Evolutionary conservation across 1,140 invertebrate genomes (phyloP).

Genomic region (Belonocnema kinseyi): DNA sequence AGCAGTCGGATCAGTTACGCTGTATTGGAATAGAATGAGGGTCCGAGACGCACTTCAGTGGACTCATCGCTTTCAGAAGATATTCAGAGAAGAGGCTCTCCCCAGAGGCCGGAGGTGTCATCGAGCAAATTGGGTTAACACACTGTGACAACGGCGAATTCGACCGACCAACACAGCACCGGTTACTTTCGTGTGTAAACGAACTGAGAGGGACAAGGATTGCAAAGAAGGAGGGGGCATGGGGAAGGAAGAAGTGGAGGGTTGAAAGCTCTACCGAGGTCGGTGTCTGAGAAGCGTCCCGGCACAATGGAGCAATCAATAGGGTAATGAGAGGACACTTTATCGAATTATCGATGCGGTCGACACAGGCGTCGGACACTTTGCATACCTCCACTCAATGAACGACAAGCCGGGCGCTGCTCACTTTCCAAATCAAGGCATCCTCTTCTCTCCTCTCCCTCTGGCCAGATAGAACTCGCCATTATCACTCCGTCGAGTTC

Average conservation of each 20-base stretch:
- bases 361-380: conserved; percentile 62
- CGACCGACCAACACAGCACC: conserved; percentile 52
- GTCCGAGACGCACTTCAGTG: too few relatives aligned
- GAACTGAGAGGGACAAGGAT: neutral
- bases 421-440: conserved; percentile 55
- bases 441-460: conserved; percentile 51
- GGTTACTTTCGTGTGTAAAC: conserved; percentile 29
- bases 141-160: conserved; percentile 53
- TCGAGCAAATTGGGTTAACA: conserved; percentile 59
- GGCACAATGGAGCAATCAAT: conserved; percentile 76
- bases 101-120: conserved; percentile 41
- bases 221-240: conserved; percentile 31
- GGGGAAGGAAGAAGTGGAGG: conserved; percentile 39
- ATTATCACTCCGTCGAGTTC: conserved; percentile 55
- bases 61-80: neutral
- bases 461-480: conserved; percentile 44
- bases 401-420: conserved; percentile 57
- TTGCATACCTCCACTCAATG: conserved; percentile 63
- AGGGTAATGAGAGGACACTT: conserved; percentile 75
- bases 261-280: conserved; percentile 62
- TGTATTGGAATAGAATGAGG: too few relatives aligned
- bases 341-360: conserved; percentile 74
- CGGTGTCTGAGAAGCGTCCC: conserved; percentile 57
- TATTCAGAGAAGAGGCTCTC: conserved; percentile 14
- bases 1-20: neutral